phyloP scores from a whole-genome alignment of 1,140 invertebrate species.

The Pseudomyrmex concolor region DNA sequence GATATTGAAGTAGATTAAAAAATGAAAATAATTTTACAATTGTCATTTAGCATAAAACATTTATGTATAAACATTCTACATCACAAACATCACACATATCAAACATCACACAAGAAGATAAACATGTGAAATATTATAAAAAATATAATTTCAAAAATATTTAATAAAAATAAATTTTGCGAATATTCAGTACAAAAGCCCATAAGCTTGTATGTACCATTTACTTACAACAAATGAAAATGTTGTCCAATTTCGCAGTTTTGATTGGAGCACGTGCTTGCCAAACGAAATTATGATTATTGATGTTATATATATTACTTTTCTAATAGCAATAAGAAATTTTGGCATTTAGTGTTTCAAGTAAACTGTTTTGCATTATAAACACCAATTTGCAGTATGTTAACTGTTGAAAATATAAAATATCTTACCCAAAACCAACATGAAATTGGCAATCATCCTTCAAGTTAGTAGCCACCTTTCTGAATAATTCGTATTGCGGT shows the following conservation, averaged over 20 bases:
- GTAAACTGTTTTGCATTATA: background rate
- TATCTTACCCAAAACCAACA: slow-evolving; percentile 94
- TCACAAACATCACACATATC: background rate
- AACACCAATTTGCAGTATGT: background rate
- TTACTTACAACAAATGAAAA: slow-evolving; percentile 83
- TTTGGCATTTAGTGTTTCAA: background rate
- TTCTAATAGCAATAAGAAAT: slow-evolving; percentile 7
- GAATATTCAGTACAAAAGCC: background rate
- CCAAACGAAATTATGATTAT: slow-evolving; percentile 77
- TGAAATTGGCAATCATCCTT: slow-evolving; percentile 98
- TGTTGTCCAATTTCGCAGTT: slow-evolving; percentile 83
- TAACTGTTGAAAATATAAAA: slow-evolving; percentile 6
- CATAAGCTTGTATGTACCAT: slow-evolving; percentile 12
- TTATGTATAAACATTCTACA: background rate
- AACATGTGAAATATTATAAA: too few species aligned
- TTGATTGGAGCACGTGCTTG: slow-evolving; percentile 83
- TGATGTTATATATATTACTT: slow-evolving; percentile 20
- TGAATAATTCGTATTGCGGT: slow-evolving; percentile 92
- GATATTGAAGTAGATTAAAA: too few species aligned
- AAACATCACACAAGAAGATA: background rate
- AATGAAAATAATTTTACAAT: background rate
- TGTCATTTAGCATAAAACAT: background rate
- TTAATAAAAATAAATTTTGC: too few species aligned
- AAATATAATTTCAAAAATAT: too few species aligned
- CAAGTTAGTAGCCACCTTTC: slow-evolving; percentile 93